Evolutionary conservation across 2,113 vertebrate species (phyloP).

Genomic region (Rhodinocichla rosea): DNA sequence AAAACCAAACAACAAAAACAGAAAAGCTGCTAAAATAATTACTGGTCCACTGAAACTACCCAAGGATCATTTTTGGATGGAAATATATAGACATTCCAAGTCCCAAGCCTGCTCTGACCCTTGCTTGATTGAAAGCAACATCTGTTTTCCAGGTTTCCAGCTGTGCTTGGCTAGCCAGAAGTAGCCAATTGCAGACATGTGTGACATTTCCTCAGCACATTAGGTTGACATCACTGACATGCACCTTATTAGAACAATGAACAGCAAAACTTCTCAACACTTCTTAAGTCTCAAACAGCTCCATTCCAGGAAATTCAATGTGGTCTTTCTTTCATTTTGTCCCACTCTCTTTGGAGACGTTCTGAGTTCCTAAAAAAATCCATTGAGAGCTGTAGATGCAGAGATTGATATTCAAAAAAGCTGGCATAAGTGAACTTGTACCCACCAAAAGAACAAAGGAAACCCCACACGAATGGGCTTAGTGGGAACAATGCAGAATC

Average conservation of each 20-base stretch:
- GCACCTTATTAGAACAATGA: conserved; percentile 69
- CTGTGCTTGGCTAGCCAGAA: conserved; percentile 64
- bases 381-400: not conserved
- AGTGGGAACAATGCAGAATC: not conserved
- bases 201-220: conserved; percentile 74
- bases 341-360: not conserved
- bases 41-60: conserved; percentile 16
- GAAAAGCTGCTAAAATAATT: conserved; percentile 62
- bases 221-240: conserved; percentile 70
- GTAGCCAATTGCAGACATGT: conserved; percentile 76
- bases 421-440: not conserved
- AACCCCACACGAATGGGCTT: not conserved
- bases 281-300: conserved; percentile 36
- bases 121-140: conserved; percentile 74
- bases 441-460: not conserved
- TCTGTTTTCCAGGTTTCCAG: conserved; percentile 77
- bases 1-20: not conserved
- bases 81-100: conserved; percentile 53
- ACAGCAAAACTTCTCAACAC: conserved; percentile 70
- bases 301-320: not conserved
- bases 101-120: conserved; percentile 68
- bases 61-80: not conserved
- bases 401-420: not conserved
- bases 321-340: not conserved
- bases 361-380: not conserved